phyloP scores from a whole-genome alignment of 2,113 vertebrate species.

The Athene cunicularia region DNA sequence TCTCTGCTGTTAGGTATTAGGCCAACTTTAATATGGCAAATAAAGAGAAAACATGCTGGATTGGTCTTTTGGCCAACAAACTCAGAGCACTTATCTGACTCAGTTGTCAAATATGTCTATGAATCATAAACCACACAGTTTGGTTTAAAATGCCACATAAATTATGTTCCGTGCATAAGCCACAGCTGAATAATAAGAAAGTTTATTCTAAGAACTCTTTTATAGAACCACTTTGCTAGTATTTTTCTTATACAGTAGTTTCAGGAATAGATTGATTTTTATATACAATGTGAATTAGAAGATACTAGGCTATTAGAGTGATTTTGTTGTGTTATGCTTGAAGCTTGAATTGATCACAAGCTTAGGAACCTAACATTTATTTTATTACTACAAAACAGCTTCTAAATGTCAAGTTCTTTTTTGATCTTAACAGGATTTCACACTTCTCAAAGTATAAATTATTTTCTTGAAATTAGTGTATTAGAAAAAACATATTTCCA shows the following conservation, averaged over 20 bases:
- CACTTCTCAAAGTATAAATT: neutral
- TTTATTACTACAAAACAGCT: slow-evolving; percentile 28
- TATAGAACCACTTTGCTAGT: slow-evolving; percentile 38
- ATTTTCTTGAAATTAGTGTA: neutral
- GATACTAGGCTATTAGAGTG: slow-evolving; percentile 1
- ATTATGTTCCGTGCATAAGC: neutral
- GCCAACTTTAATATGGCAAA: neutral
- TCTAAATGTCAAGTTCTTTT: neutral
- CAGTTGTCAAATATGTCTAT: slow-evolving; percentile 1
- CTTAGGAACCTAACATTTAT: slow-evolving; percentile 48
- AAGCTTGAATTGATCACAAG: slow-evolving; percentile 35
- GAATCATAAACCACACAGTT: neutral
- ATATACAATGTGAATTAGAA: slow-evolving; percentile 35
- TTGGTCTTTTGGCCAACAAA: neutral
- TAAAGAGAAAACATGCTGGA: neutral
- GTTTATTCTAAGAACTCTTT: slow-evolving; percentile 12
- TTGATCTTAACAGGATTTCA: slow-evolving; percentile 8
- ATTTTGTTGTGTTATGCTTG: slow-evolving; percentile 6
- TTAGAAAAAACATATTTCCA: slow-evolving; percentile 35
- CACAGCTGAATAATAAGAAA: neutral
- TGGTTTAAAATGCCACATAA: neutral
- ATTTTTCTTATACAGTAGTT: slow-evolving; percentile 16
- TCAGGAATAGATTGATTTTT: slow-evolving; percentile 13
- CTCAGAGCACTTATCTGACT: slow-evolving; percentile 16
- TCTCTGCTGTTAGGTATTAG: slow-evolving; percentile 32